Percentiles rank a stretch among this genome's conserved stretches.
Evolutionary conservation across 2,113 vertebrate species (phyloP).

Genomic region (Tiliqua scincoides): DNA sequence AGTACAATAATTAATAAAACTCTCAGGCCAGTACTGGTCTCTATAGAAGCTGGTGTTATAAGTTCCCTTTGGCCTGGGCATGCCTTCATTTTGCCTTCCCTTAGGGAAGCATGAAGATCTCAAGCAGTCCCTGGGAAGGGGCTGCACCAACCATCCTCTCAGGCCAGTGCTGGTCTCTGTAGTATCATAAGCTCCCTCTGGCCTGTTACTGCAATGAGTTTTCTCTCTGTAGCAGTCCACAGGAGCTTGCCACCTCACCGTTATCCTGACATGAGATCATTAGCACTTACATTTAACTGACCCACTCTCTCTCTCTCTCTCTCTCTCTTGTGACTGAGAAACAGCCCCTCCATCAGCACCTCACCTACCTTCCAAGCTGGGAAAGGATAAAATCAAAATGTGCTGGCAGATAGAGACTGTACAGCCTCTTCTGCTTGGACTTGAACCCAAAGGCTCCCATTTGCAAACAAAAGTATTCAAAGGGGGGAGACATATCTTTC

Average conservation of each 20-base stretch:
- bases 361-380: not conserved
- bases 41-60: too few species aligned
- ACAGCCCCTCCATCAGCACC: not conserved
- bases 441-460: not conserved
- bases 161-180: too few species aligned
- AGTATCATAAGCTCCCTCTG: too few species aligned
- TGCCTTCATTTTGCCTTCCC: too few species aligned
- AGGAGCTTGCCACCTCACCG: not conserved
- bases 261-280: slow-evolving; percentile 5
- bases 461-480: slow-evolving; percentile 3
- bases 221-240: not conserved
- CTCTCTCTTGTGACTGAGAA: not conserved
- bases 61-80: too few species aligned
- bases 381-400: not conserved
- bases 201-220: not conserved
- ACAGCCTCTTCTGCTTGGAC: slow-evolving; percentile 1
- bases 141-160: too few species aligned
- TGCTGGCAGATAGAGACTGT: slow-evolving; percentile 17
- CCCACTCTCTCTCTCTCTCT: not conserved
- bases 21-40: too few species aligned
- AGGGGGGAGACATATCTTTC: not conserved
- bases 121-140: too few species aligned
- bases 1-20: too few species aligned
- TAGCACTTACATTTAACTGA: not conserved
- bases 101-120: too few species aligned